Conservation (phyloP, 2,888 invertebrate species). For the Caenorhabditis sinica region DNA sequence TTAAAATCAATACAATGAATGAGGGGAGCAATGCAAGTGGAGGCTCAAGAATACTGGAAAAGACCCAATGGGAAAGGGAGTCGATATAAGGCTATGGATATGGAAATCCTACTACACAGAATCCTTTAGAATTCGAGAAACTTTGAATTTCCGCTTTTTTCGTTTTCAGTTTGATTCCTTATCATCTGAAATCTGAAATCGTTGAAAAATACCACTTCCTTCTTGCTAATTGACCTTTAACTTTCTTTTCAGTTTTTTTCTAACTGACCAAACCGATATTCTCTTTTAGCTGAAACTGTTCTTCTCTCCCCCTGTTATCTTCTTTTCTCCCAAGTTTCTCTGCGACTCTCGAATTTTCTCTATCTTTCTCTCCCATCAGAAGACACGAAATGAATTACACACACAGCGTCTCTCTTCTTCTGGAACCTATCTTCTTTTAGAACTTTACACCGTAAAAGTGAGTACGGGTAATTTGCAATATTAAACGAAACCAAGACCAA, state of each 20-base stretch:
- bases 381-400: constrained; percentile 28
- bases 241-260: not conserved
- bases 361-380: constrained; percentile 7
- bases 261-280: not conserved
- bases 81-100: too few relatives aligned
- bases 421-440: constrained; percentile 10
- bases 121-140: too few relatives aligned
- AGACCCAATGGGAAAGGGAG: too few relatives aligned
- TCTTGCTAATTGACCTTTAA: constrained; percentile 1
- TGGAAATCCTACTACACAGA: too few relatives aligned
- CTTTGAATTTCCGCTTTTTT: too few relatives aligned
- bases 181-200: too few relatives aligned
- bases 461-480: not conserved
- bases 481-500: not conserved
- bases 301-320: not conserved
- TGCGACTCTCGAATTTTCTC: constrained; percentile 1
- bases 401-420: too few relatives aligned
- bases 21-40: too few relatives aligned
- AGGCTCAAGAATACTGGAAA: too few relatives aligned
- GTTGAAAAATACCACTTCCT: not conserved
- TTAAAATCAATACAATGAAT: too few relatives aligned
- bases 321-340: not conserved
- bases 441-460: constrained; percentile 13
- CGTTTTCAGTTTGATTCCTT: too few relatives aligned
- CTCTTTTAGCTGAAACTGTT: constrained; percentile 1